Base-by-base conservation (phyloP, 2,888 invertebrate genomes). In the Congeria kusceri region DNA sequence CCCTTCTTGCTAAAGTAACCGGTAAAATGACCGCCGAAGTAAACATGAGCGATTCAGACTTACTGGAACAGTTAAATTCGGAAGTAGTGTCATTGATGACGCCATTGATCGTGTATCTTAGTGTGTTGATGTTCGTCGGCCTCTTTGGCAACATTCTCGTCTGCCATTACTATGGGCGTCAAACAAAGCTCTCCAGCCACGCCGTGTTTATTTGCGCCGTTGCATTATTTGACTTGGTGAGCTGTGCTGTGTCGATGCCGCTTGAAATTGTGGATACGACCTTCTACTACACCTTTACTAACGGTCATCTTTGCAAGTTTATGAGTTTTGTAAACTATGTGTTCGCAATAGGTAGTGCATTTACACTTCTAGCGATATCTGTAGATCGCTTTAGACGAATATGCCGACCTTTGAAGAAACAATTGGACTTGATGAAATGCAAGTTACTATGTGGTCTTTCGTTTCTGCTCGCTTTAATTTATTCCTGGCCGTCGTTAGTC, bases 101-200 rank as follows among this genome's bases (percentile, higher is more conserved):
- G 28, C 75, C 75, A 1, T 69, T 59, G 1, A 69, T 68, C n/a
- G 27, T 75, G 9, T 69, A 69, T 53, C 58, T 69, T 7, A 32
- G 25, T 13, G 39, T 69, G 9, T 11, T 75, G 27, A 75, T 75
- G 75, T 18, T 63, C 29, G 3, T 56, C n/a, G 75, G 75, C 3
- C 29, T 64, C n/a, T 25, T 75, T 7, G 75, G 75, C 13, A 75
- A 75, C 46, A 59, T 69, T 18, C 23, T 75, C 57, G 75, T 75
- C 4, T 32, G 28, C 23, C 20, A 49, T 20, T 75, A 44, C 32
- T 75, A 75, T 27, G 64, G 58, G 1, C 15, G 46, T 18, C 58
- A 49, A 39, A 20, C 65, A 23, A 68, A 49, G 32, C 29, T 11
- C 9, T 68, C 57, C 4, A 69, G 64, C 1, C 63, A 64, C 28